Evolutionary conservation across 2,888 invertebrate species (phyloP).

Genomic region (Phyllotreta striolata): DNA sequence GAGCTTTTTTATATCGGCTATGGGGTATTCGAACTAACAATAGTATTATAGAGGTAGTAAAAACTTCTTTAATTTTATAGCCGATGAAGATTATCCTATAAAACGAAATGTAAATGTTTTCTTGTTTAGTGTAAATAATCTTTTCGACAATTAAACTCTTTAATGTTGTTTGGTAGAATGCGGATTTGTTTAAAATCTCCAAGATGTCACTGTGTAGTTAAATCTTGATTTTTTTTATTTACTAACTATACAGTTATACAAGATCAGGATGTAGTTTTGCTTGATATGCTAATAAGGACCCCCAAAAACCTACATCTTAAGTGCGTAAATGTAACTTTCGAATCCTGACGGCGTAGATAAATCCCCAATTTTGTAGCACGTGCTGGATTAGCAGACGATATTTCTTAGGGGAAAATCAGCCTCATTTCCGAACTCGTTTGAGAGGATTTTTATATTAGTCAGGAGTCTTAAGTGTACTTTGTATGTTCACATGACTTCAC

Average conservation of each 20-base stretch:
- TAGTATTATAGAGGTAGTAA: slow-evolving; percentile 6
- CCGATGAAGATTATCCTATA: background rate
- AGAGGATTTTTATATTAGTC: slow-evolving; percentile 4
- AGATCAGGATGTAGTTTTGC: background rate
- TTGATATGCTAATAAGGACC: slow-evolving; percentile 6
- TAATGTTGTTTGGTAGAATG: background rate
- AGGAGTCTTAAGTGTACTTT: background rate
- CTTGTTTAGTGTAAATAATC: slow-evolving; percentile 4
- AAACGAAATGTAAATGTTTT: background rate
- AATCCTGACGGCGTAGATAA: slow-evolving; percentile 35
- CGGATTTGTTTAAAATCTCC: slow-evolving; percentile 1
- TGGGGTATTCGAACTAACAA: slow-evolving; percentile 14
- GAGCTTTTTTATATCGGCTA: slow-evolving; percentile 8
- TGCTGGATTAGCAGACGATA: slow-evolving; percentile 35
- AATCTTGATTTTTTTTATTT: background rate
- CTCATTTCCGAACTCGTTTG: slow-evolving; percentile 16
- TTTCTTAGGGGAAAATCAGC: slow-evolving; percentile 23
- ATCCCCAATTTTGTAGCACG: slow-evolving; percentile 40
- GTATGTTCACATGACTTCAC: background rate
- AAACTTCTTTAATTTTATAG: slow-evolving; percentile 16
- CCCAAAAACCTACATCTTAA: slow-evolving; percentile 25
- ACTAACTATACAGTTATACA: background rate
- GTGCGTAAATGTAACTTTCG: slow-evolving; percentile 34
- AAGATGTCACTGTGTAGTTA: background rate
- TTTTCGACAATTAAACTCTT: background rate